phyloP scores from a whole-genome alignment of 1,140 invertebrate species.

The Himalopsyche phryganea region DNA sequence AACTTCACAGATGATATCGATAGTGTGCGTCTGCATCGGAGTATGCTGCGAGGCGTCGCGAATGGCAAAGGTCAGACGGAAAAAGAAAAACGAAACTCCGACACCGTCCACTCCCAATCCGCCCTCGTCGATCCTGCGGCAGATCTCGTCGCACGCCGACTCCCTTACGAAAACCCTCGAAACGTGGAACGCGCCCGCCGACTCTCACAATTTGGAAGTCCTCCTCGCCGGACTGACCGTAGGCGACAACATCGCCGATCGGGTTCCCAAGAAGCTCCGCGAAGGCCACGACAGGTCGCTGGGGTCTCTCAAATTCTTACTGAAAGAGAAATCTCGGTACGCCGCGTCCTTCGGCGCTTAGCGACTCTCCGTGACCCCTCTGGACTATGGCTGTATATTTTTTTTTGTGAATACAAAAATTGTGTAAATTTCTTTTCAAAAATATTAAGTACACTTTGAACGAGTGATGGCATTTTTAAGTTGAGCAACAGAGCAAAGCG shows the following conservation, averaged over 20 bases:
- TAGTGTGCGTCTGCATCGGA: not conserved
- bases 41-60: not conserved
- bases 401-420: no score
- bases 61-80: not conserved
- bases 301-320: not conserved
- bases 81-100: not conserved
- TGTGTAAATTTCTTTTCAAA: no score
- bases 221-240: constrained; percentile 16
- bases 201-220: constrained; percentile 8
- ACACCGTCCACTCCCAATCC: not conserved
- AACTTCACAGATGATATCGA: no score
- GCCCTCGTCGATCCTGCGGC: constrained; percentile 3
- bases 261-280: constrained; percentile 13
- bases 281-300: constrained; percentile 3
- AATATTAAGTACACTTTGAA: no score
- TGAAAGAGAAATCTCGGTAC: not conserved
- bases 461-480: no score
- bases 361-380: no score
- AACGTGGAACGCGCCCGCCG: constrained; percentile 2
- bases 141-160: not conserved
- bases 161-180: constrained; percentile 6
- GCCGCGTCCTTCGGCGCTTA: not conserved
- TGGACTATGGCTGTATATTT: no score
- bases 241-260: constrained; percentile 5
- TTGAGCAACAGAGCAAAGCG: no score